Conservation (phyloP, 2,113 vertebrate species). For the Ondatra zibethicus region DNA sequence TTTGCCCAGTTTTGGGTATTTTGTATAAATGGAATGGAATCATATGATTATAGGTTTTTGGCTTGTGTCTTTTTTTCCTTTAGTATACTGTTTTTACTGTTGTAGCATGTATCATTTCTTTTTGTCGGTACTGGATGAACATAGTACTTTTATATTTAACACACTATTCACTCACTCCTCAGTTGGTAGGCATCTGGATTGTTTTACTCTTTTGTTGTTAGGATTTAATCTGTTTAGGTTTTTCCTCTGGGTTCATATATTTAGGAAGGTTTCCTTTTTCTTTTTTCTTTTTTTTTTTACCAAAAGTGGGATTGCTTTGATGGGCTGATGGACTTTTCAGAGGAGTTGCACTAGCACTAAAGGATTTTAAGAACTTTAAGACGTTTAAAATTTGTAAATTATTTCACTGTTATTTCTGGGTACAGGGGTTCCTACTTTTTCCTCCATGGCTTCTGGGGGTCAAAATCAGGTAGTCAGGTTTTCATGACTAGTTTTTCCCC, state of each 20-base stretch:
- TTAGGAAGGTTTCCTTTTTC: background rate
- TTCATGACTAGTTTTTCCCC: background rate
- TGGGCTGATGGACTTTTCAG: background rate
- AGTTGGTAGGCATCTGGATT: slow-evolving; percentile 25
- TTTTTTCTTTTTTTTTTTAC: background rate
- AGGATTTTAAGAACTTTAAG: background rate
- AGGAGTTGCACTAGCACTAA: background rate
- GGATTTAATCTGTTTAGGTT: slow-evolving; percentile 37
- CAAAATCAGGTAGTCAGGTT: background rate
- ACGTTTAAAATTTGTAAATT: background rate
- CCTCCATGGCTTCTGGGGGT: background rate
- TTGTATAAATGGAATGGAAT: slow-evolving; percentile 48
- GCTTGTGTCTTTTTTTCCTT: slow-evolving; percentile 24
- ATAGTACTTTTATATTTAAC: background rate
- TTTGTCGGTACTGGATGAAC: slow-evolving; percentile 10
- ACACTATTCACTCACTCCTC: background rate
- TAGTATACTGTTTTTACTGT: slow-evolving; percentile 41
- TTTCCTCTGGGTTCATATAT: slow-evolving; percentile 53
- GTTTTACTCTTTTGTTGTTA: slow-evolving; percentile 32
- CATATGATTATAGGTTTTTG: background rate
- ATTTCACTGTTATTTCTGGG: background rate
- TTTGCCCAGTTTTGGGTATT: slow-evolving; percentile 17
- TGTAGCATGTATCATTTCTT: background rate
- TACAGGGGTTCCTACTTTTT: background rate
- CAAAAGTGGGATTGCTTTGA: background rate